A percentile compares a stretch with the other conserved stretches of the same genome.
Evolutionary conservation across 1,140 invertebrate species (phyloP).

Genomic region (Euura lappo): DNA sequence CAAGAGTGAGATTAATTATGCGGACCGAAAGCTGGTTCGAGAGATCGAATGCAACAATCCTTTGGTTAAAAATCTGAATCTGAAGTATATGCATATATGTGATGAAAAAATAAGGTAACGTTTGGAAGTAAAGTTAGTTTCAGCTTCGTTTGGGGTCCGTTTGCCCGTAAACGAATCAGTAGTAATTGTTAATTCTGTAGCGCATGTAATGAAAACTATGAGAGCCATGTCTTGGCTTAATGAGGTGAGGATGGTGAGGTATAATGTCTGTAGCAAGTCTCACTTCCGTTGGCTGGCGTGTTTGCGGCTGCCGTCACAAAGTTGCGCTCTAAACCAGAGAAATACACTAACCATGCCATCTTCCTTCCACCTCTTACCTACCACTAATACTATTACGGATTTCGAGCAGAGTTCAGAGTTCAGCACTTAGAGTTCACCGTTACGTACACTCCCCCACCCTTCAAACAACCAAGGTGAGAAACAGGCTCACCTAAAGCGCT

Average conservation of each 20-base stretch:
- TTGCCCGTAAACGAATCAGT: not conserved
- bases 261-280: slow-evolving; percentile 1
- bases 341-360: slow-evolving; percentile 6
- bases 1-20: not conserved
- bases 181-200: not conserved
- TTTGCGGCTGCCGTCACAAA: slow-evolving; percentile 1
- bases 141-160: not conserved
- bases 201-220: not conserved
- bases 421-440: not conserved
- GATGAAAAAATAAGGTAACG: not conserved
- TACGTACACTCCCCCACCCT: not conserved
- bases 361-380: slow-evolving; percentile 4
- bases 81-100: not conserved
- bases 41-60: not conserved
- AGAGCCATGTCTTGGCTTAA: not conserved
- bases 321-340: slow-evolving; percentile 4
- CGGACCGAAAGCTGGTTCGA: not conserved
- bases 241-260: slow-evolving; percentile 1
- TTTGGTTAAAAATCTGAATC: not conserved
- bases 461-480: not conserved
- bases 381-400: not conserved
- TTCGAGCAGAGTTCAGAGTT: not conserved
- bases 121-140: too few species aligned
- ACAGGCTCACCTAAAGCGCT: not conserved
- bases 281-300: slow-evolving; percentile 6